Percentiles rank a stretch among this genome's conserved stretches.
Conservation (phyloP, 2,797 vertebrate genomes). For the Pelochelys cantorii region DNA sequence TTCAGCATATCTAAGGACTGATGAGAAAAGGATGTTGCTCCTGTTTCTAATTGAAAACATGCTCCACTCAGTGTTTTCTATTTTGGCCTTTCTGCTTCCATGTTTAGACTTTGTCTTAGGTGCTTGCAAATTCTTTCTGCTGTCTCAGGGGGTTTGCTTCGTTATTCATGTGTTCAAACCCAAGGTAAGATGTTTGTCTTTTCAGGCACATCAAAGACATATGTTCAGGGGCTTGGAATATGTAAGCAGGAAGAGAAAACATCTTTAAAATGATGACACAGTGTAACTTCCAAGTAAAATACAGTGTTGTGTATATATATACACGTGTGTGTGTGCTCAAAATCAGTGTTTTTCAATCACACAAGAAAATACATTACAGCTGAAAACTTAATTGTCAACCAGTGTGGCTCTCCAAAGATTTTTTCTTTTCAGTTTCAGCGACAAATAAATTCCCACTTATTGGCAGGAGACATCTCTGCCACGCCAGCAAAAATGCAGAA, state of each 20-base stretch:
- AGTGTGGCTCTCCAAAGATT: conserved; percentile 1
- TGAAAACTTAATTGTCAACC: conserved; percentile 64
- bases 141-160: conserved; percentile 49
- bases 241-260: conserved; percentile 37
- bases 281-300: conserved; percentile 36
- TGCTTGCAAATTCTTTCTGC: conserved; percentile 41
- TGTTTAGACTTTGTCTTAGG: conserved; percentile 37
- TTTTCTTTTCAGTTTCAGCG: conserved; percentile 26
- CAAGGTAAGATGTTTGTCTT: conserved; percentile 41
- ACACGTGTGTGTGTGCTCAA: not conserved
- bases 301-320: conserved; percentile 1
- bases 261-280: conserved; percentile 39
- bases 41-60: conserved; percentile 56
- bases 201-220: conserved; percentile 71
- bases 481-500: not conserved
- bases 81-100: conserved; percentile 53
- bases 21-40: conserved; percentile 58
- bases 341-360: not conserved
- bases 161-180: conserved; percentile 57
- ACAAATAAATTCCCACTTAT: conserved; percentile 1
- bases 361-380: conserved; percentile 7
- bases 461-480: conserved; percentile 1
- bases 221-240: conserved; percentile 53
- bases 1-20: conserved; percentile 49
- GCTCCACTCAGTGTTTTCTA: conserved; percentile 41